A percentile compares a stretch with the other conserved stretches of the same genome.
phyloP scores from a whole-genome alignment of 2,113 vertebrate genomes.

The Nothocercus julius region DNA sequence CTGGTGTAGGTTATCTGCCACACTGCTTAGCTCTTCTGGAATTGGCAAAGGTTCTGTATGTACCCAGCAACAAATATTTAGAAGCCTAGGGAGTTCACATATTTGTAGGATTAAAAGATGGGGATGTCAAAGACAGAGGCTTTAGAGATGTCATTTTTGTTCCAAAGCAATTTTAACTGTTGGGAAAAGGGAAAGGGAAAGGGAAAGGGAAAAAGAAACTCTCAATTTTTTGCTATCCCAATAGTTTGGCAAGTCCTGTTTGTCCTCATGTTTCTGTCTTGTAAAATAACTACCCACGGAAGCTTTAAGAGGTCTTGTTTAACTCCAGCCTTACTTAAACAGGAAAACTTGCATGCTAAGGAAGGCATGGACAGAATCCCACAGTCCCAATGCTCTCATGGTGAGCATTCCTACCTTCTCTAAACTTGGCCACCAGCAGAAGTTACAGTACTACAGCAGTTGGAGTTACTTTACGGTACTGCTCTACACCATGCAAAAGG shows the following conservation, averaged over 20 bases:
- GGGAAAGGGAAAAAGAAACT: no score
- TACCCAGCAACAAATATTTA: neutral
- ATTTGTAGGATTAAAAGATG: neutral
- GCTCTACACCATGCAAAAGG: neutral
- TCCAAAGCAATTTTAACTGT: neutral
- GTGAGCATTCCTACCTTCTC: fast-evolving
- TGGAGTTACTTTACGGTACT: neutral
- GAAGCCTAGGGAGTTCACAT: neutral
- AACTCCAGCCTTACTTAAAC: neutral
- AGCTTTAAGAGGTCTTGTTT: neutral
- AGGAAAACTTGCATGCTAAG: fast-evolving
- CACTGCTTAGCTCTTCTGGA: neutral
- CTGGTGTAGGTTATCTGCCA: neutral
- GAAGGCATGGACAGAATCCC: neutral
- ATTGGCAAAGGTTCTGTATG: neutral
- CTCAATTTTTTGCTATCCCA: neutral
- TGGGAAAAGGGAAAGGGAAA: no score
- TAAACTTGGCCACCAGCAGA: neutral
- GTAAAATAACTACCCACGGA: neutral
- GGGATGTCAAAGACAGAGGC: neutral
- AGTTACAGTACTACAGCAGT: neutral
- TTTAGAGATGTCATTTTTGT: neutral
- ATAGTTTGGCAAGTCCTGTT: neutral
- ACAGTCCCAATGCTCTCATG: fast-evolving
- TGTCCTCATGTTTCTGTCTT: neutral